phyloP scores from a whole-genome alignment of 2,113 vertebrate genomes.

The Dermatemys mawii region DNA sequence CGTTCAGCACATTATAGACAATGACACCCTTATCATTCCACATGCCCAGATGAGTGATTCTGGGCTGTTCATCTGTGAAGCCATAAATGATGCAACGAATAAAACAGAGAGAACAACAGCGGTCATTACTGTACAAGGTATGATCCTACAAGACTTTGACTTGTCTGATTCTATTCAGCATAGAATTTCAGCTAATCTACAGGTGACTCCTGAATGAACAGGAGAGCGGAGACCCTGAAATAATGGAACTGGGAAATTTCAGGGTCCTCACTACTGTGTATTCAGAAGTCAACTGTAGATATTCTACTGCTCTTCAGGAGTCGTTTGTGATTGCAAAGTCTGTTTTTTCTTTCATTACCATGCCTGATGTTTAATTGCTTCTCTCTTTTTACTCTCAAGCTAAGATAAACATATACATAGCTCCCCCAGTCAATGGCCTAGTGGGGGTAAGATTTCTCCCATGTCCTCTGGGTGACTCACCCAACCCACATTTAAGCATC shows the following conservation, averaged over 20 bases:
- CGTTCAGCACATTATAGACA: not conserved
- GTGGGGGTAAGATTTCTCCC: not conserved
- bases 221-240: not conserved
- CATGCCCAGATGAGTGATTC: slow-evolving; percentile 40
- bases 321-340: not conserved
- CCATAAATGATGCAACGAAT: slow-evolving; percentile 47
- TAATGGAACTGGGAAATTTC: not conserved
- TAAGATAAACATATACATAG: not conserved
- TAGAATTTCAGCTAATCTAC: not conserved
- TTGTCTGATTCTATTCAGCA: not conserved
- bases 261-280: not conserved
- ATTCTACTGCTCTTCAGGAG: not conserved
- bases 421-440: not conserved
- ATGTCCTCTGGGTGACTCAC: not conserved
- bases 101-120: slow-evolving; percentile 42
- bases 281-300: not conserved
- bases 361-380: slow-evolving; percentile 16
- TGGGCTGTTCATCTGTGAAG: slow-evolving; percentile 71
- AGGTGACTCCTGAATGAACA: not conserved
- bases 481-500: not conserved
- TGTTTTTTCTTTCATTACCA: not conserved
- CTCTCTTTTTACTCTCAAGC: not conserved
- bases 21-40: slow-evolving; percentile 32
- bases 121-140: slow-evolving; percentile 66
- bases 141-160: not conserved